These are phyloP conservation scores for Abramis brama DNA, from an alignment of 2,113 vertebrate genomes.

Conservation along the genomic window DNA sequence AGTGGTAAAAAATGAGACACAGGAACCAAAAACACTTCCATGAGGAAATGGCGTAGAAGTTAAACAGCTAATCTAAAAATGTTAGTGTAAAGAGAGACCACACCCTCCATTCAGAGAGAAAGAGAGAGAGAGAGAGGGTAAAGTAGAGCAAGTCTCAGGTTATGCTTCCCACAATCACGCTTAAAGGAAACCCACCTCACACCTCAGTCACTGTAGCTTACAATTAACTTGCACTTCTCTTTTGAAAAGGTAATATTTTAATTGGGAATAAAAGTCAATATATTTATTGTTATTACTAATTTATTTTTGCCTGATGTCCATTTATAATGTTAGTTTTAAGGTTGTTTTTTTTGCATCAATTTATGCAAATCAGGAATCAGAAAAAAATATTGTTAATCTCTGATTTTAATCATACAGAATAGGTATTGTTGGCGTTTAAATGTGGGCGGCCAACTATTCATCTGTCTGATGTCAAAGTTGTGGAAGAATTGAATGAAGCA, in stretches of 20 bases:
- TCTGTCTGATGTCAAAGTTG: too few relatives aligned
- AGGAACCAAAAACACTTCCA: not conserved
- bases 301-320: not conserved
- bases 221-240: not conserved
- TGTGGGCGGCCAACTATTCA: too few relatives aligned
- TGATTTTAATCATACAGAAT: too few relatives aligned
- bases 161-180: constrained; percentile 16
- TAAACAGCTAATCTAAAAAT: not conserved
- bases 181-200: not conserved
- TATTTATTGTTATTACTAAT: not conserved
- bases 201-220: not conserved
- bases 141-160: constrained; percentile 39
- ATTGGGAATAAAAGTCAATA: not conserved
- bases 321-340: not conserved
- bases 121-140: not conserved
- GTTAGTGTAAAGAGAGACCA: constrained; percentile 20
- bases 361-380: not conserved
- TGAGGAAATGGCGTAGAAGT: not conserved
- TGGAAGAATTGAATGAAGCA: not conserved
- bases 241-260: not conserved
- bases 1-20: not conserved
- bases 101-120: constrained; percentile 39
- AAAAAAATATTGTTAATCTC: not conserved
- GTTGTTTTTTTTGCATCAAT: too few relatives aligned
- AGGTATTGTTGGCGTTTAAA: too few relatives aligned